A percentile compares a stretch with the other conserved stretches of the same genome.
phyloP scores from a whole-genome alignment of 2,888 invertebrate genomes.

The Pyrrhopygopsis socrates region DNA sequence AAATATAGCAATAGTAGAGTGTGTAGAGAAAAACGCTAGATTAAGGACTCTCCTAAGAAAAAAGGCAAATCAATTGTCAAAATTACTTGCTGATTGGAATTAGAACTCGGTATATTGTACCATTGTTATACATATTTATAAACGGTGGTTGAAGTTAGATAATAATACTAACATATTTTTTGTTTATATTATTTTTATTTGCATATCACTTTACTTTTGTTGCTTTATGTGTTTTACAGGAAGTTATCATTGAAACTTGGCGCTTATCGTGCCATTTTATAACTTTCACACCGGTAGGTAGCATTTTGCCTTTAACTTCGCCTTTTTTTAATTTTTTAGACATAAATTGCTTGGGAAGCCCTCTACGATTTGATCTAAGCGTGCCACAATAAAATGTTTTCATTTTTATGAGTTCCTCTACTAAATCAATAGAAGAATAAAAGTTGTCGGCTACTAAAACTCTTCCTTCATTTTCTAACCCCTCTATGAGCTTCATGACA shows the following conservation, averaged over 20 bases:
- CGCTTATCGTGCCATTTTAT: slow-evolving; percentile 84
- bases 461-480: slow-evolving; percentile 61
- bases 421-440: slow-evolving; percentile 84
- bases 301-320: slow-evolving; percentile 83
- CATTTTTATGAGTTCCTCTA: slow-evolving; percentile 75
- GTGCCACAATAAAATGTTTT: slow-evolving; percentile 84
- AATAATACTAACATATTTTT: slow-evolving; percentile 84
- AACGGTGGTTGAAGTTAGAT: slow-evolving; percentile 86
- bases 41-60: slow-evolving; percentile 86
- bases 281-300: slow-evolving; percentile 82
- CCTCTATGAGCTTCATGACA: slow-evolving; percentile 61
- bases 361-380: slow-evolving; percentile 80
- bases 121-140: slow-evolving; percentile 57
- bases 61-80: slow-evolving; percentile 89
- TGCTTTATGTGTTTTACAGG: slow-evolving; percentile 91
- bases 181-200: slow-evolving; percentile 84
- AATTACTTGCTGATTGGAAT: slow-evolving; percentile 89
- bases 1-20: background rate
- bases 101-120: slow-evolving; percentile 4
- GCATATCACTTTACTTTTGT: slow-evolving; percentile 88
- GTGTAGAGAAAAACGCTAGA: slow-evolving; percentile 19
- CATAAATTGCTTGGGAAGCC: slow-evolving; percentile 77
- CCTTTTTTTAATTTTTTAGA: slow-evolving; percentile 82
- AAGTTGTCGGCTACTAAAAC: slow-evolving; percentile 81
- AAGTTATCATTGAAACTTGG: slow-evolving; percentile 66